Evolutionary conservation across 2,113 vertebrate genomes (phyloP).

Genomic region (Hippopotamus amphibius): DNA sequence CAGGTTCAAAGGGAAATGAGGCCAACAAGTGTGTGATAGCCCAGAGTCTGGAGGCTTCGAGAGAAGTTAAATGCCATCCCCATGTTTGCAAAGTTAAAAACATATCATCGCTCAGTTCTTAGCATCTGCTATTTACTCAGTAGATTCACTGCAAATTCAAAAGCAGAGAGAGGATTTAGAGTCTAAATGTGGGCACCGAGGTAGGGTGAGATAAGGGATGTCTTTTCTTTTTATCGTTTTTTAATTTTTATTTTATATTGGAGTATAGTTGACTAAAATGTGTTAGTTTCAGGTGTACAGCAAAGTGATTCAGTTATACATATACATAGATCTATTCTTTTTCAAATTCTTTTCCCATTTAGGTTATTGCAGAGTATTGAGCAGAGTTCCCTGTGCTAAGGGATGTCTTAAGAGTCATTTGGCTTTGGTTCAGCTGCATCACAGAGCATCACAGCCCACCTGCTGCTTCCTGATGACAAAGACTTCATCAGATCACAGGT

Average conservation of each 20-base stretch:
- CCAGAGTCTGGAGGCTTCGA: slow-evolving; percentile 37
- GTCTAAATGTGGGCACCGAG: neutral
- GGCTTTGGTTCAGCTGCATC: neutral
- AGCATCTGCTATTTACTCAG: slow-evolving; percentile 53
- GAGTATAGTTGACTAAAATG: neutral
- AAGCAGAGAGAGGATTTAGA: slow-evolving; percentile 53
- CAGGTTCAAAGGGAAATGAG: slow-evolving; percentile 47
- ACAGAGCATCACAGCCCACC: neutral
- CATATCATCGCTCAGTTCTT: neutral
- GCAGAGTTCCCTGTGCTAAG: neutral
- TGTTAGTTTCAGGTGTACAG: neutral
- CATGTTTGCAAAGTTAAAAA: slow-evolving; percentile 62
- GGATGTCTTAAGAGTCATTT: neutral
- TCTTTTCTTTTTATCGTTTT: neutral
- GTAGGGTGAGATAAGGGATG: neutral
- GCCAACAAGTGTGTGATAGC: slow-evolving; percentile 2
- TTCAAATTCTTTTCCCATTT: neutral
- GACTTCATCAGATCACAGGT: neutral
- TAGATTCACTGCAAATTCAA: slow-evolving; percentile 29
- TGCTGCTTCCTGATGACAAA: neutral
- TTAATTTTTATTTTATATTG: neutral
- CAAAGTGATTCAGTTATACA: neutral
- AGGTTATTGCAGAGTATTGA: neutral
- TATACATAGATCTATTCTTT: neutral
- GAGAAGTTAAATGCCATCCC: slow-evolving; percentile 58